phyloP scores from a whole-genome alignment of 2,888 invertebrate genomes.

The Eupsilia transversa region DNA sequence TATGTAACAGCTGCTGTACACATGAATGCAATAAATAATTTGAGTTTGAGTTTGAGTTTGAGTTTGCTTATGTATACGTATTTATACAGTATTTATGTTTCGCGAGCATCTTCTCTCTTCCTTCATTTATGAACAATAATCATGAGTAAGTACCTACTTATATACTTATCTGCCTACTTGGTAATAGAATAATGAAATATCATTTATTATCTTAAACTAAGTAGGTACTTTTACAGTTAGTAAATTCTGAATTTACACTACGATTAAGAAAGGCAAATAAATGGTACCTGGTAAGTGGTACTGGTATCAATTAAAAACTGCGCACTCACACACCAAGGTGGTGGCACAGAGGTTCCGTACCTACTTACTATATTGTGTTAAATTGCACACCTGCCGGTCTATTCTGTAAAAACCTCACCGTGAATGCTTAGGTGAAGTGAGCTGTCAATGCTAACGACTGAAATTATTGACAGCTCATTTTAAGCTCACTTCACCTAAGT shows the following conservation, averaged over 20 bases:
- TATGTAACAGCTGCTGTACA: too few relatives aligned
- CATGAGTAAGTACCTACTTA: slow-evolving; percentile 12
- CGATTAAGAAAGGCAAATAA: slow-evolving; percentile 20
- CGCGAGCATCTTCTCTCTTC: not conserved
- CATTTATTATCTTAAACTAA: not conserved
- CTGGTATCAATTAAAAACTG: not conserved
- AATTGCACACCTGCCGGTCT: not conserved
- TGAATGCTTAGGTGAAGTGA: too few relatives aligned
- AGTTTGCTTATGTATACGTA: too few relatives aligned
- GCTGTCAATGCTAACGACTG: too few relatives aligned
- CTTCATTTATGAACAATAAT: slow-evolving; percentile 8
- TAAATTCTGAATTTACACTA: slow-evolving; percentile 12
- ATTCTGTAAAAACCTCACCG: too few relatives aligned
- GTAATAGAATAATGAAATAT: not conserved
- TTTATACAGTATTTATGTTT: not conserved
- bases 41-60: too few relatives aligned
- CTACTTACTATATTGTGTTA: not conserved
- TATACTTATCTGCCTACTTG: not conserved
- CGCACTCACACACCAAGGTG: not conserved
- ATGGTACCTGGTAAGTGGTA: too few relatives aligned
- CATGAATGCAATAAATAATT: too few relatives aligned
- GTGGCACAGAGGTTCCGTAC: slow-evolving; percentile 12
- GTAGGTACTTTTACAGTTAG: not conserved
- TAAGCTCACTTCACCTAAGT: too few relatives aligned
- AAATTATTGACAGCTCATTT: too few relatives aligned